Base-by-base conservation (phyloP, 2,888 invertebrate genomes). In the Encarsia formosa region DNA sequence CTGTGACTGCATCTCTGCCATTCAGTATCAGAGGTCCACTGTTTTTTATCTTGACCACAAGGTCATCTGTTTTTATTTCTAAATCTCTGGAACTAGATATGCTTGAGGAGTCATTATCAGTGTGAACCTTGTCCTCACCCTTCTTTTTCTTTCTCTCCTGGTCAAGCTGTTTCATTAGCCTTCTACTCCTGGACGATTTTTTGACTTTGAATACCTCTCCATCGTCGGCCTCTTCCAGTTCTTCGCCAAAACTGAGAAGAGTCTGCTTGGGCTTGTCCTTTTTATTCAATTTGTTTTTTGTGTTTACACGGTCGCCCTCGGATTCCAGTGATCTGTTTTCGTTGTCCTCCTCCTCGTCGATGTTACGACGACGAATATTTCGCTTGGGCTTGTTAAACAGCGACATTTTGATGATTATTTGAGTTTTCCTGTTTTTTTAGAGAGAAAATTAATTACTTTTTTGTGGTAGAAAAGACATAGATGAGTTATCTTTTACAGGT, bases 151-250 rank as follows among this genome's bases (percentile, higher is more conserved):
- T 79, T 50, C 84, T 83, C 70, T 91, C 90, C 73, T 86, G 87
- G 68, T 91, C 89, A 66, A 88, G 77, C 71, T 88, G 85, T 70
- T 88, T 87, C 78, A 91, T 87, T 49, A 94, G 81, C 72, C 88
- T 85, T 75, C 93, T 90, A 75, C 94, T 94, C 68, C 94, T 90
- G 8, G 91, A 91, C 8, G 96, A 94, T 75, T 96, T 96, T 74
- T 92, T 94, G 44, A 97, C 91, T 81, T 94, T 89, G 75, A 97
- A 96, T 45, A 90, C 86, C 77, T 94, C 94, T 22, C 84, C 88
- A 63, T 84, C 85, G 70, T 89, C 89, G 66, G 88, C 89, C 15
- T 34, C 13, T 5, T 73, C 73, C 35, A 73, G 65, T 63, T 73
- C 73, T 63, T 87, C 86, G 59, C 84, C 91, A 71, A 93, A 93